Percentiles rank a stretch among this genome's conserved stretches.
phyloP scores from a whole-genome alignment of 2,888 invertebrate genomes.

The Dolomedes plantarius region DNA sequence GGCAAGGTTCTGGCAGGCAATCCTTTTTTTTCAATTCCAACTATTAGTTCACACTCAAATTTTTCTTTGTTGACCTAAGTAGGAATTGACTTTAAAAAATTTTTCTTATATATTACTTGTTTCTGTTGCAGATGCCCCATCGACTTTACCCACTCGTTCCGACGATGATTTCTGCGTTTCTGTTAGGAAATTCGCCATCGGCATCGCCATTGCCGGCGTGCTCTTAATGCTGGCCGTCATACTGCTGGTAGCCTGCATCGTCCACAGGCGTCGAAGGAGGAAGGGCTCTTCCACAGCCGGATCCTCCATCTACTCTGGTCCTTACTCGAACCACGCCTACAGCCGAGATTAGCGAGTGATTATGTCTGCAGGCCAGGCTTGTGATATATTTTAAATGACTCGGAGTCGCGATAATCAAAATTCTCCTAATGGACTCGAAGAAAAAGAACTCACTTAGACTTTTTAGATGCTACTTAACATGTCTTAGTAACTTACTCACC shows the following conservation, averaged over 20 bases:
- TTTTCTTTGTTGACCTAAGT: too few relatives aligned
- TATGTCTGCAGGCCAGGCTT: constrained; percentile 34
- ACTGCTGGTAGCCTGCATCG: constrained; percentile 88
- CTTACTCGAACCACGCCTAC: constrained; percentile 94
- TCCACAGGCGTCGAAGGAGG: constrained; percentile 84
- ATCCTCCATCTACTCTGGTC: constrained; percentile 94
- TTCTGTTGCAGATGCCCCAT: constrained; percentile 28
- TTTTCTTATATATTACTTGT: too few relatives aligned
- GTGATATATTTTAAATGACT: not conserved
- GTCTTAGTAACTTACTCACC: too few relatives aligned
- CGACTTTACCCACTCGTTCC: constrained; percentile 20
- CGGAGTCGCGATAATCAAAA: not conserved
- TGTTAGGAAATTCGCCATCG: constrained; percentile 92
- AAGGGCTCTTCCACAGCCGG: constrained; percentile 84
- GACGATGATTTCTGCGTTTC: constrained; percentile 88
- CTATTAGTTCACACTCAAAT: too few relatives aligned
- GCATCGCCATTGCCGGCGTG: constrained; percentile 92
- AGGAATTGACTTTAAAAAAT: too few relatives aligned
- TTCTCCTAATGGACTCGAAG: not conserved
- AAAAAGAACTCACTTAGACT: not conserved
- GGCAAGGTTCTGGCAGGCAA: too few relatives aligned
- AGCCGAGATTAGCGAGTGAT: constrained; percentile 72
- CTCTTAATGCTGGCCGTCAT: constrained; percentile 92
- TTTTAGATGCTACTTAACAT: too few relatives aligned
- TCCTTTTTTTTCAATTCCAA: too few relatives aligned